Evolutionary conservation across 2,888 invertebrate species (phyloP).

Genomic region (Phalera bucephala): DNA sequence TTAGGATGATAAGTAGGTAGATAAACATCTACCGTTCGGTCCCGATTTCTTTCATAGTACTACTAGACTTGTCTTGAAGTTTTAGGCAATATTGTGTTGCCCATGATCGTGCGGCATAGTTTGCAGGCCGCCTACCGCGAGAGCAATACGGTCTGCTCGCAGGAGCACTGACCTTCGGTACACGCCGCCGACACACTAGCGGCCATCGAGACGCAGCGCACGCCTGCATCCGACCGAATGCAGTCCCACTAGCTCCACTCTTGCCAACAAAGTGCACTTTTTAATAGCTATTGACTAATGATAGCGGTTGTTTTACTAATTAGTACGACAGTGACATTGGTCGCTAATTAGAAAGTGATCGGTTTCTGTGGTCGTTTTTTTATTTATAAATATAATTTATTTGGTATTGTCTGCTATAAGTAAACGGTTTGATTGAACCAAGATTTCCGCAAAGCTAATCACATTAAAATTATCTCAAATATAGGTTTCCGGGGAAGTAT

Average conservation of each 20-base stretch:
- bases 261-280: conserved; percentile 23
- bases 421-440: not conserved
- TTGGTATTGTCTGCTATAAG: too few relatives aligned
- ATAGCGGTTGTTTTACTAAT: conserved; percentile 2
- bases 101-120: not conserved
- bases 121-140: conserved; percentile 29
- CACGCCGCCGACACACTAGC: conserved; percentile 41
- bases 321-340: conserved; percentile 5
- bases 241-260: conserved; percentile 41
- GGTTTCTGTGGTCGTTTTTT: not conserved
- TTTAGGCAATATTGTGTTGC: too few relatives aligned
- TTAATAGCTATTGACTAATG: conserved; percentile 2
- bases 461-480: conserved; percentile 1
- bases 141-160: conserved; percentile 73
- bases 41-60: too few relatives aligned
- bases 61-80: too few relatives aligned
- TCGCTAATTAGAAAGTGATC: conserved; percentile 1
- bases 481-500: not conserved
- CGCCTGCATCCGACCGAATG: conserved; percentile 53
- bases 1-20: too few relatives aligned
- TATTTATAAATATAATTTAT: not conserved
- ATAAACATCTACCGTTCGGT: too few relatives aligned
- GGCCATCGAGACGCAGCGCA: conserved; percentile 46
- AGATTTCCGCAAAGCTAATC: not conserved
- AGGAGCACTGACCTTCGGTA: conserved; percentile 74